A percentile compares a stretch with the other conserved stretches of the same genome.
These are phyloP conservation scores for Drosophila pruinosa DNA, from an alignment of 1,140 invertebrate species.

Conservation along the genomic window DNA sequence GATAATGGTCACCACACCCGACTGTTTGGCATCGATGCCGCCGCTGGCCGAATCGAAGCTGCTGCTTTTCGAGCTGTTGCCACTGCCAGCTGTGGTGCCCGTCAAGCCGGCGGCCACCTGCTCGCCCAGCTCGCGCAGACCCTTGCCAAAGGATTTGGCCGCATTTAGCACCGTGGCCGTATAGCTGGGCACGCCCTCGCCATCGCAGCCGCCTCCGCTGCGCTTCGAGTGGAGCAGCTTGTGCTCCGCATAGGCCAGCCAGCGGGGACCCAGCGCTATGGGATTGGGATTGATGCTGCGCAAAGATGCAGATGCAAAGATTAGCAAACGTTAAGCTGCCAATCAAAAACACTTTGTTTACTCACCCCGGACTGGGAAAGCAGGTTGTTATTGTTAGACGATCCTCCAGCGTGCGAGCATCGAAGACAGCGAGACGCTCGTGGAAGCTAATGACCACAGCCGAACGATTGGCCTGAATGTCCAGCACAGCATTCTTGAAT, in stretches of 20 bases:
- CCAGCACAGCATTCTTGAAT: slow-evolving; percentile 95
- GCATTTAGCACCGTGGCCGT: slow-evolving; percentile 97
- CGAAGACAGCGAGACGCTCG: slow-evolving; percentile 95
- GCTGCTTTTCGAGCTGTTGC: slow-evolving; percentile 80
- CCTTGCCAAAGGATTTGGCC: slow-evolving; percentile 94
- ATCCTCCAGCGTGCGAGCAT: slow-evolving; percentile 94
- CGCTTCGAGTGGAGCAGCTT: slow-evolving; percentile 91
- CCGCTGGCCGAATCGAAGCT: slow-evolving; percentile 73
- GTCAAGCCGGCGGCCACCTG: slow-evolving; percentile 95
- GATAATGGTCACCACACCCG: slow-evolving; percentile 94
- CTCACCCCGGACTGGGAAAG: slow-evolving; percentile 89
- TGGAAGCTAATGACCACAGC: slow-evolving; percentile 93
- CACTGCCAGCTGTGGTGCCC: slow-evolving; percentile 80
- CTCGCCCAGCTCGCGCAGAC: slow-evolving; percentile 94
- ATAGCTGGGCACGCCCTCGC: slow-evolving; percentile 92
- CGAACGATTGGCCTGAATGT: slow-evolving; percentile 92
- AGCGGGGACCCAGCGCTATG: slow-evolving; percentile 92
- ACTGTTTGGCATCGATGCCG: slow-evolving; percentile 87
- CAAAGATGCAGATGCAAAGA: neutral
- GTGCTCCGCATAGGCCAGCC: slow-evolving; percentile 93
- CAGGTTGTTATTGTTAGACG: slow-evolving; percentile 94
- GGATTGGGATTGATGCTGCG: slow-evolving; percentile 92
- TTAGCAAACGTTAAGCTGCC: neutral
- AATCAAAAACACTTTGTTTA: neutral
- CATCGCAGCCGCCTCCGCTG: slow-evolving; percentile 93